Evolutionary conservation across 2,113 vertebrate genomes (phyloP).

Genomic region (Leptodactylus fuscus): DNA sequence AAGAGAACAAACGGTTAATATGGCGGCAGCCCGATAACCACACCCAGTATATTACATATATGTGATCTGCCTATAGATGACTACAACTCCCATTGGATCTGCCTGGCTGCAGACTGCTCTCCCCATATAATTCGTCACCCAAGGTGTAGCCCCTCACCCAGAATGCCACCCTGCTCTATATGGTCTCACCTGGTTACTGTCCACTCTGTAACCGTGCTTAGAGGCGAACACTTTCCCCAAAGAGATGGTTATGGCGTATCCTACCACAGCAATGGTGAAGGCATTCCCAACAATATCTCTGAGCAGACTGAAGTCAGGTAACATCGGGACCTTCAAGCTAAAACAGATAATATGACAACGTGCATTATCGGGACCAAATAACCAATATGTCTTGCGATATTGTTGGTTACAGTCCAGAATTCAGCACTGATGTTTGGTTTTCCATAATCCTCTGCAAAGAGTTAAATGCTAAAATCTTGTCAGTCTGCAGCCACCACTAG

Average conservation of each 20-base stretch:
- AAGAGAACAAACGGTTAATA: slow-evolving; percentile 28
- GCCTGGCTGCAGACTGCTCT: too few species aligned
- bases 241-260: slow-evolving; percentile 91
- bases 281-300: slow-evolving; percentile 82
- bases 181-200: slow-evolving; percentile 93
- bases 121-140: too few species aligned
- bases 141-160: not conserved
- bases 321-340: slow-evolving; percentile 81
- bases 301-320: slow-evolving; percentile 74
- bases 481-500: not conserved
- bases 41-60: not conserved
- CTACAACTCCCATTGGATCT: not conserved
- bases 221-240: slow-evolving; percentile 92
- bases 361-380: too few species aligned
- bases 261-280: slow-evolving; percentile 90
- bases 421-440: not conserved
- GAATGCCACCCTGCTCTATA: too few species aligned
- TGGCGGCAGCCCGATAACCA: not conserved
- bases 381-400: too few species aligned
- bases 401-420: too few species aligned
- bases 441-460: too few species aligned
- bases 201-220: slow-evolving; percentile 93
- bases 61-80: too few species aligned
- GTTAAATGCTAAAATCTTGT: not conserved
- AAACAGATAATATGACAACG: not conserved